Conservation (phyloP, 2,888 invertebrate species). For the Agrotis puta region DNA sequence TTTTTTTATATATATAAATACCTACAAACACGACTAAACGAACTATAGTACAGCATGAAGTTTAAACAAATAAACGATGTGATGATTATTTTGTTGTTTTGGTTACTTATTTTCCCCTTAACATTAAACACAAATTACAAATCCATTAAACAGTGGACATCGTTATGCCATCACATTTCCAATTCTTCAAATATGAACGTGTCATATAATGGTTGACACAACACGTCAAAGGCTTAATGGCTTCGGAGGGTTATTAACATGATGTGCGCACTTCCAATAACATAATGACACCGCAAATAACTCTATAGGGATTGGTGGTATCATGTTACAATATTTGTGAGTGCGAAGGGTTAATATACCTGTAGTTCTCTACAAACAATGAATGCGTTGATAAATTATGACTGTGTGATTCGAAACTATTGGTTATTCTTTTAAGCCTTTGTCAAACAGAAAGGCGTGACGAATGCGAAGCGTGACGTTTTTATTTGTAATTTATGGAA, state of each 20-base stretch:
- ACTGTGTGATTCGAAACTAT: no score
- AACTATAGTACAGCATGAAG: no score
- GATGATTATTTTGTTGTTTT: no score
- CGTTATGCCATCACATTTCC: constrained; percentile 11
- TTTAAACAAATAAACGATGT: not conserved
- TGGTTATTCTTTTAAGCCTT: no score
- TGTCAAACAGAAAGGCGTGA: no score
- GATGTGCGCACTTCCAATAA: constrained; percentile 40
- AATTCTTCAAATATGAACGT: constrained; percentile 49
- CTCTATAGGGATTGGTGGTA: constrained; percentile 36
- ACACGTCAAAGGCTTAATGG: constrained; percentile 50
- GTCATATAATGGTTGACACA: constrained; percentile 40
- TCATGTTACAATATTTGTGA: constrained; percentile 34
- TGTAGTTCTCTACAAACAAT: not conserved
- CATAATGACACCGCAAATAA: constrained; percentile 50
- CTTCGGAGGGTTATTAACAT: constrained; percentile 39
- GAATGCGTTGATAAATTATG: constrained; percentile 8
- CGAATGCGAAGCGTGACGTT: no score
- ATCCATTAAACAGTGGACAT: constrained; percentile 20
- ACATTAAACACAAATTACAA: constrained; percentile 4
- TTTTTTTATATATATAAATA: no score
- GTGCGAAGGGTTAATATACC: not conserved
- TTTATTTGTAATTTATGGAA: no score
- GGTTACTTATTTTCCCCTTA: not conserved
- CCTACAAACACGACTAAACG: no score